Base-by-base conservation (phyloP, 2,888 invertebrate species). In the Synanthedon andrenaeformis region DNA sequence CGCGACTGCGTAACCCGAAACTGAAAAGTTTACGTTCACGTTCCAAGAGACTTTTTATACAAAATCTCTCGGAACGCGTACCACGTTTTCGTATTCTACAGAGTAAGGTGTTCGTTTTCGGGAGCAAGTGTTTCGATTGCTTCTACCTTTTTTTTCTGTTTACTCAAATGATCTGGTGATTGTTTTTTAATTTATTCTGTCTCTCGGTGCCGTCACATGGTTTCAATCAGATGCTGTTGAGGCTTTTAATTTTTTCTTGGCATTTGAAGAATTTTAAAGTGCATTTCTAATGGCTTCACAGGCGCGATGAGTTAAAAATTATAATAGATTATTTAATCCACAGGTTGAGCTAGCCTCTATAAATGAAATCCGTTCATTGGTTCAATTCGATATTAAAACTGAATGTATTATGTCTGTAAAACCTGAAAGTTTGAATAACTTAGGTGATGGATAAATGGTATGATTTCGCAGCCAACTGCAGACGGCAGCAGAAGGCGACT, bases 171-270 rank as follows among this genome's bases (percentile, higher is more conserved):
- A 82, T 78, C 79, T 82, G 79, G 80, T 83, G 82, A 85, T 87
- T 83, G 85, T 86, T 86, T 87, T 85, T 86, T 83, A 85, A 84
- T 85, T 85, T 85, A 82, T 85, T 82, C 75, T 75, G 73, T 77
- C 75, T 75, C 72, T 80, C 74, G 64, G 63, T 75, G 72, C 70
- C 75, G 83, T 84, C 87, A 87, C 86, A 76, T 87, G 87, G 80
- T 84, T 86, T 79, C 84, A 86, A 87, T 87, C 86, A 84, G 73
- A 64, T 74, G 58, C 61, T 62, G 72, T 65, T 69, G 67, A 76
- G 65, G 75, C 76, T 77, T 82, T 82, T 77, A 75, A 72, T 68
- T 72, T 79, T 81, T 82, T 82, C 77, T 62, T 57, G 70, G 74
- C 68, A 66, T 69, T 71, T 70, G n/a, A 45, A 35, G 8, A 35